Evolutionary conservation across 2,888 invertebrate genomes (phyloP).

Genomic region (Ashinkailepas kermadecensis): DNA sequence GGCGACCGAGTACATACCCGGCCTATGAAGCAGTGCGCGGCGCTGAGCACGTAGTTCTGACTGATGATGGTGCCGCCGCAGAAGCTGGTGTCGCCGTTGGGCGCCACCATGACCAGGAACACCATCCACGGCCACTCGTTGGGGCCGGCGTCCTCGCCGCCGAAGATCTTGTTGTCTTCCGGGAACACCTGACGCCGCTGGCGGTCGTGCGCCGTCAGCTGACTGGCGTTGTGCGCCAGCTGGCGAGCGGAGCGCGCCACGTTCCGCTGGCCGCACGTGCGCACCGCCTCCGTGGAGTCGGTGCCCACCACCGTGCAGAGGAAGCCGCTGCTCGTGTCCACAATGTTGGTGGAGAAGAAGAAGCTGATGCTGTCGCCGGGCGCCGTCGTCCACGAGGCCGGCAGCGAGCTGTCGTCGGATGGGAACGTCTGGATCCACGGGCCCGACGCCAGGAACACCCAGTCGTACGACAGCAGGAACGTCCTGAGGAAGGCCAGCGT

Average conservation of each 20-base stretch:
- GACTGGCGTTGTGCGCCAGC: not conserved
- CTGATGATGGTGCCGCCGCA: constrained; percentile 21
- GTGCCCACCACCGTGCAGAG: not conserved
- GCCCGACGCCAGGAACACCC: constrained; percentile 8
- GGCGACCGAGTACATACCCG: not conserved
- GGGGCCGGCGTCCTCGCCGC: not conserved
- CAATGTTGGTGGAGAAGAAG: constrained; percentile 3
- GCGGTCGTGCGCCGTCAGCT: not conserved
- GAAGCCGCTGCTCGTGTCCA: constrained; percentile 2
- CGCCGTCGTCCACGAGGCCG: not conserved
- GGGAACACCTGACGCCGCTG: not conserved
- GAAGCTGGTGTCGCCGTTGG: not conserved
- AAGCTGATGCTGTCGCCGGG: constrained; percentile 7
- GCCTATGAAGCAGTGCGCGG: not conserved
- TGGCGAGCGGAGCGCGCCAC: not conserved
- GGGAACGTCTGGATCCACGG: not conserved
- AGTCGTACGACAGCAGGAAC: not conserved
- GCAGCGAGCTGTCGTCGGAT: not conserved
- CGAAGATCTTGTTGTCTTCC: constrained; percentile 19
- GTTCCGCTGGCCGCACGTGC: not conserved
- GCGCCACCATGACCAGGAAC: not conserved
- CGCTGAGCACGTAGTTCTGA: not conserved
- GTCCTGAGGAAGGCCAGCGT: not conserved
- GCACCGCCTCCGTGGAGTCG: not conserved
- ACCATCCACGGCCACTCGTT: constrained; percentile 21